These are phyloP conservation scores for Sarcophaga caerulescens DNA, from an alignment of 2,888 invertebrate species.

Conservation along the genomic window DNA sequence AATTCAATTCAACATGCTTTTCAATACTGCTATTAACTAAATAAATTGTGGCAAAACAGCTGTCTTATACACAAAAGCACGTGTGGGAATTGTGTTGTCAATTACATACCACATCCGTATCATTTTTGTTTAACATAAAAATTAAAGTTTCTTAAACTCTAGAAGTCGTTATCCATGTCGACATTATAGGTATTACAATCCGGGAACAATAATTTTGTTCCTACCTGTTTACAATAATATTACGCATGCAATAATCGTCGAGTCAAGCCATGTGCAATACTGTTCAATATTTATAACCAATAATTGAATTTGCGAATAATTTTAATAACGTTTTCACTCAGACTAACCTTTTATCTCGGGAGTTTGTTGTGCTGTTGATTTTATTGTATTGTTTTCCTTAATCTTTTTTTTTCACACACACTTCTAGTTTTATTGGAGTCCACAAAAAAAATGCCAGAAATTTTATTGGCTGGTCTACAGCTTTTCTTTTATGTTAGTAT, in stretches of 20 bases:
- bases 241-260: not conserved
- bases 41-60: slow-evolving; percentile 8
- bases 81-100: slow-evolving; percentile 14
- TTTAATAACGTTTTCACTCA: not conserved
- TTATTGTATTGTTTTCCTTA: slow-evolving; percentile 1
- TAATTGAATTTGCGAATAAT: not conserved
- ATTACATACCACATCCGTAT: too few relatives aligned
- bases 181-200: too few relatives aligned
- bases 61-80: slow-evolving; percentile 33
- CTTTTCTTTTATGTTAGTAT: slow-evolving; percentile 11
- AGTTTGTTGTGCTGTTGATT: slow-evolving; percentile 9
- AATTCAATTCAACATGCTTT: not conserved
- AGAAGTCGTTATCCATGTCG: too few relatives aligned
- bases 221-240: too few relatives aligned
- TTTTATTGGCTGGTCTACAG: slow-evolving; percentile 17
- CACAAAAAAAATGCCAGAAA: slow-evolving; percentile 40
- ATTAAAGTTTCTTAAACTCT: too few relatives aligned
- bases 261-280: not conserved
- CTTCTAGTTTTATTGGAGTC: slow-evolving; percentile 28
- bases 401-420: slow-evolving; percentile 31
- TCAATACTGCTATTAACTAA: slow-evolving; percentile 37
- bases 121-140: too few relatives aligned
- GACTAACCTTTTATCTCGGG: slow-evolving; percentile 31
- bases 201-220: too few relatives aligned
- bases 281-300: not conserved